These are phyloP conservation scores for Pectinophora gossypiella DNA, from an alignment of 1,140 invertebrate species.

Conservation along the genomic window DNA sequence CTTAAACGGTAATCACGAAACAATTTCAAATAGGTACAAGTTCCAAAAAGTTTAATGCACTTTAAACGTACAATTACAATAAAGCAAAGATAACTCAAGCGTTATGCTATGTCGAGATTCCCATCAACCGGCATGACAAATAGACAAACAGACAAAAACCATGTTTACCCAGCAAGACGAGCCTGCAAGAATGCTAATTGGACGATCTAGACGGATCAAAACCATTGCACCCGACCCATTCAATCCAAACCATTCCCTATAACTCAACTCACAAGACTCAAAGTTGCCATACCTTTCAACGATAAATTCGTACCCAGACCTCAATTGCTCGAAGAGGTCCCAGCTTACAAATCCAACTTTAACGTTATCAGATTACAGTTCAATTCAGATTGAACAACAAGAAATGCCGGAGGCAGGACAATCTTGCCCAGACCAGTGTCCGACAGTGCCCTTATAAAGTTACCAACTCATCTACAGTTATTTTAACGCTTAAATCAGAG, in stretches of 20 bases:
- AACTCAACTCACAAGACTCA: not conserved
- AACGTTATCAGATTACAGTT: not conserved
- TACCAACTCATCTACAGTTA: constrained; percentile 2
- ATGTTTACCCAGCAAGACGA: not conserved
- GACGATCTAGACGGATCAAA: constrained; percentile 21
- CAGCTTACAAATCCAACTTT: not conserved
- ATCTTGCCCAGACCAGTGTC: constrained; percentile 35
- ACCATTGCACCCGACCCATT: constrained; percentile 9
- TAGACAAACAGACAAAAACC: constrained; percentile 4
- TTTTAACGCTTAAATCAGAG: not conserved
- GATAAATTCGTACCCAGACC: not conserved
- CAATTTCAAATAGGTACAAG: no score
- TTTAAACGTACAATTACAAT: no score
- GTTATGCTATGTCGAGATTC: not conserved
- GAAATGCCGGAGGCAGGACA: constrained; percentile 27
- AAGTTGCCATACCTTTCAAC: not conserved
- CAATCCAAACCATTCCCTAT: not conserved
- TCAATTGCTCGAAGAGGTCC: not conserved
- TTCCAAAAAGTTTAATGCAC: no score
- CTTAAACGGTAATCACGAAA: no score
- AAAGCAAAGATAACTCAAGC: no score
- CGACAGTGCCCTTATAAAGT: constrained; percentile 29
- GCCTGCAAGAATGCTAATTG: constrained; percentile 28
- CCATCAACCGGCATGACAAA: not conserved
- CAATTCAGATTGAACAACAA: not conserved